Conservation (phyloP, 2,797 vertebrate species). For the Danio jaintianensis region DNA sequence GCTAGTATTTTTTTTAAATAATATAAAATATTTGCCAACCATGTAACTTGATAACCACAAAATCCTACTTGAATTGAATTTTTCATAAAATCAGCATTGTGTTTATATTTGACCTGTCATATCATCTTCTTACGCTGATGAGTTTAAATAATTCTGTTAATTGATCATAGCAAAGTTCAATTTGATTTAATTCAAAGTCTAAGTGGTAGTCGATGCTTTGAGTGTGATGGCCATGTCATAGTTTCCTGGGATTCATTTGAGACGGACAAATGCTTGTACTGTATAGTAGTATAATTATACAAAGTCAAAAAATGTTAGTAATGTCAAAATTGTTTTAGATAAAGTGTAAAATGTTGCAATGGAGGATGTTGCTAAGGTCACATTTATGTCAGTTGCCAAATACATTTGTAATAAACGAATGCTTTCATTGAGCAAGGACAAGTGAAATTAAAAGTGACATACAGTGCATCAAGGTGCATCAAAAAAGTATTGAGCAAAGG, state of each 20-base stretch:
- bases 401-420: background rate
- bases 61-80: background rate
- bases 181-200: too few relatives aligned
- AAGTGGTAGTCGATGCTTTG: background rate
- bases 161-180: background rate
- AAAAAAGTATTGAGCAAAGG: too few relatives aligned
- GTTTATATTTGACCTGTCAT: slow-evolving; percentile 4
- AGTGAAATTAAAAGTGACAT: background rate
- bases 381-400: background rate
- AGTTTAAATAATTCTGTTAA: background rate
- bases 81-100: background rate
- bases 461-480: too few relatives aligned
- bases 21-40: too few relatives aligned
- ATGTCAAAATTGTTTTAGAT: background rate
- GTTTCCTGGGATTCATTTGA: slow-evolving; percentile 1
- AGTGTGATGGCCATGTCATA: background rate
- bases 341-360: background rate
- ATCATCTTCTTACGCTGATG: background rate
- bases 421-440: background rate
- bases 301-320: background rate
- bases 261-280: background rate
- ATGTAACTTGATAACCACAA: slow-evolving; percentile 3
- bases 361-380: background rate
- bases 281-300: background rate
- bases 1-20: too few relatives aligned